These are phyloP conservation scores for Melangyna quadrimaculata DNA, from an alignment of 2,888 invertebrate species.

Conservation along the genomic window DNA sequence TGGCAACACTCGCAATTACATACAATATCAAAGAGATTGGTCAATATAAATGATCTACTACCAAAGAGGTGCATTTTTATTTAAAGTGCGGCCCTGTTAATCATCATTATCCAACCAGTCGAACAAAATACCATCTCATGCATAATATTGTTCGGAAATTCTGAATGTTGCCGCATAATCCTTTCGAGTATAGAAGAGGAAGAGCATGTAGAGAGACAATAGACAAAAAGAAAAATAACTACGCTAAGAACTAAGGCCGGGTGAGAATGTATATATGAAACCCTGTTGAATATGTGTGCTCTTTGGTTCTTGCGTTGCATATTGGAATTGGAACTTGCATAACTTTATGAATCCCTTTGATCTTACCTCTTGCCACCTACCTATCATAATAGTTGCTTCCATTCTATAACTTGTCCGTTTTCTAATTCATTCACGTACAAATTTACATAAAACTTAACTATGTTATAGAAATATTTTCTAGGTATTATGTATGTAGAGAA, in stretches of 20 bases:
- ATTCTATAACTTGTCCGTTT: background rate
- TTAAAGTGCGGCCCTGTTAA: background rate
- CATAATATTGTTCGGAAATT: conserved; percentile 22
- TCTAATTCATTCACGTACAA: background rate
- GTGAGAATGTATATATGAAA: background rate
- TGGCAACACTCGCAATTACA: too few species aligned
- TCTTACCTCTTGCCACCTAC: background rate
- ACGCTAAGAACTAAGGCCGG: background rate
- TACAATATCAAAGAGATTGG: too few species aligned
- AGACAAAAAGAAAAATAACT: background rate
- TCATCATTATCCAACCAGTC: background rate
- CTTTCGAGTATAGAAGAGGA: too few species aligned
- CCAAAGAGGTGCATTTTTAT: background rate
- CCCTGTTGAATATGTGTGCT: conserved; percentile 1
- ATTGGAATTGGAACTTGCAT: conserved; percentile 5
- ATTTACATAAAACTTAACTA: background rate
- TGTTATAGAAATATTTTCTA: background rate
- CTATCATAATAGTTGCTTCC: background rate
- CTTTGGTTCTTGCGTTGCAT: background rate
- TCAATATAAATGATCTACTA: too few species aligned
- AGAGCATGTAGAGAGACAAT: too few species aligned
- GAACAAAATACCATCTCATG: conserved; percentile 9
- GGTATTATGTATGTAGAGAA: background rate
- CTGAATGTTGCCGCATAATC: conserved; percentile 29
- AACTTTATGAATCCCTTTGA: background rate